Evolutionary conservation across 2,797 vertebrate species (phyloP).

Genomic region (Mycteria americana): DNA sequence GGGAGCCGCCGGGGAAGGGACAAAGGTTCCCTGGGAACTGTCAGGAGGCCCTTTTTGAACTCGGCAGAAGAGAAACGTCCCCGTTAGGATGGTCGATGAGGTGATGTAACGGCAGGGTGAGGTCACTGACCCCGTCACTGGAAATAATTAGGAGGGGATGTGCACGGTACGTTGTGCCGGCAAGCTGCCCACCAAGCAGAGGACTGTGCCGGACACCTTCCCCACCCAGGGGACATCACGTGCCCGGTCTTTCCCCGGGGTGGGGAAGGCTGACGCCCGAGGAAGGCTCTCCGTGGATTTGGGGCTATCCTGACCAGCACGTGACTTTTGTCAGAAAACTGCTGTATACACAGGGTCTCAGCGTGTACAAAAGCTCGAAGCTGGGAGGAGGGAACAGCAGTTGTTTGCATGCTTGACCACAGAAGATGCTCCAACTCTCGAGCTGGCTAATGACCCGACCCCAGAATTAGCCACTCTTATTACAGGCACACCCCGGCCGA

Average conservation of each 20-base stretch:
- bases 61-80: neutral
- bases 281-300: neutral
- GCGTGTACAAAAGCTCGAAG: accelerated
- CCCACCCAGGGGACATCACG: accelerated
- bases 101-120: neutral
- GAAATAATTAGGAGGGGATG: neutral
- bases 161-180: neutral
- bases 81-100: neutral
- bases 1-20: accelerated
- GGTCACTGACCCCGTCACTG: neutral
- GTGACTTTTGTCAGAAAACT: neutral
- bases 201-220: neutral
- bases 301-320: accelerated
- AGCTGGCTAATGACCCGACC: neutral
- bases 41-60: neutral
- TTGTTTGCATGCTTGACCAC: neutral
- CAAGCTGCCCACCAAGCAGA: neutral
- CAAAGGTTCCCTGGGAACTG: neutral
- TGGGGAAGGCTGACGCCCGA: neutral
- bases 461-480: accelerated
- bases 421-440: neutral
- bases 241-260: neutral
- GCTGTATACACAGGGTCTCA: accelerated
- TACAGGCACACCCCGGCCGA: neutral
- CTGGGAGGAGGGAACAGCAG: neutral